Percentiles rank a stretch among this genome's conserved stretches.
phyloP scores from a whole-genome alignment of 53 echinoderm and acorn worm genomes.

The Paracentrotus lividus region DNA sequence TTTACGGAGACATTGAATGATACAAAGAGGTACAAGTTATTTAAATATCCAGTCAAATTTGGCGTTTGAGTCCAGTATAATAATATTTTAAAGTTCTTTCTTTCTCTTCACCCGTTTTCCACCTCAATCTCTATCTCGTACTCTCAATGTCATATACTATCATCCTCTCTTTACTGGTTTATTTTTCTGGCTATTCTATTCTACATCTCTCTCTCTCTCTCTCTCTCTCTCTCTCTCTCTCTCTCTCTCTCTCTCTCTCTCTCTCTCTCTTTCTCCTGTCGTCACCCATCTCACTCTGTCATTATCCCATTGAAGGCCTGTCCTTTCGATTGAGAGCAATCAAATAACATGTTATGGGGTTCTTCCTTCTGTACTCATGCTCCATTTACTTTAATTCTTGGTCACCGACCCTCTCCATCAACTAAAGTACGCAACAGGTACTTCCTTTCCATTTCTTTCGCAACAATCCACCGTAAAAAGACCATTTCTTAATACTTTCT shows the following conservation, averaged over 20 bases:
- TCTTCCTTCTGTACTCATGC: neutral
- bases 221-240: slow-evolving; percentile 1
- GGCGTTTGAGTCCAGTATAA: no score
- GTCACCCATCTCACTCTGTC: neutral
- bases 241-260: neutral
- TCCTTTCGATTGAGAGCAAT: slow-evolving; percentile 29
- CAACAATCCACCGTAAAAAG: neutral
- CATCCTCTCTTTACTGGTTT: neutral
- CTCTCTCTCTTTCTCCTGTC: neutral
- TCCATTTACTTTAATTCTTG: slow-evolving; percentile 24
- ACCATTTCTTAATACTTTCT: no score
- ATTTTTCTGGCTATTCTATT: neutral
- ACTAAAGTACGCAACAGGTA: neutral
- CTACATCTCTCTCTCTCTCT: neutral
- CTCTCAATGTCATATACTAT: neutral
- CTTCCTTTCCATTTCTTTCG: neutral
- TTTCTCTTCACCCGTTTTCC: neutral
- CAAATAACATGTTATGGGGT: neutral
- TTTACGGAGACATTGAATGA: no score
- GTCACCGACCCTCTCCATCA: neutral
- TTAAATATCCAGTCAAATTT: no score
- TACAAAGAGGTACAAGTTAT: no score
- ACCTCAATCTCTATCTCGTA: no score
- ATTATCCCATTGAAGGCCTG: neutral
- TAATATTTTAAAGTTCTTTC: no score